A percentile compares a stretch with the other conserved stretches of the same genome.
Evolutionary conservation across 2,888 invertebrate species (phyloP).

Genomic region (Dolomedes plantarius): DNA sequence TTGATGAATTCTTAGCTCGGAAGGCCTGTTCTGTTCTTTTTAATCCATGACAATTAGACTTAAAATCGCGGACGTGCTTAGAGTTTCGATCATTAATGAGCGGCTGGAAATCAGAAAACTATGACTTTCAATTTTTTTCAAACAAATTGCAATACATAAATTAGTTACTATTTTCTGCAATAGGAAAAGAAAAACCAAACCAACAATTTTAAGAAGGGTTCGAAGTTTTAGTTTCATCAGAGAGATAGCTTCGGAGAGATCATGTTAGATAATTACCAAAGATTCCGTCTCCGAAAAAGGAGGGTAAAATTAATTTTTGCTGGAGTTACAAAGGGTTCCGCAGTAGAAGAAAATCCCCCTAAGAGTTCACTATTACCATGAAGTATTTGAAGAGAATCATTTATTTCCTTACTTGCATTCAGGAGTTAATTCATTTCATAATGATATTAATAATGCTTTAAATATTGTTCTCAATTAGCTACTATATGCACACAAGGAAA

Average conservation of each 20-base stretch:
- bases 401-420: no score
- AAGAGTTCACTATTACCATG: no score
- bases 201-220: slow-evolving; percentile 21
- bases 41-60: slow-evolving; percentile 65
- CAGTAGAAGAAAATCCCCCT: no score
- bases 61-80: slow-evolving; percentile 39
- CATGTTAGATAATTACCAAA: slow-evolving; percentile 33
- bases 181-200: slow-evolving; percentile 15
- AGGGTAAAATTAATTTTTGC: no score
- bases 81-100: slow-evolving; percentile 47
- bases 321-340: no score
- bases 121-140: slow-evolving; percentile 17
- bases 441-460: no score
- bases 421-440: no score
- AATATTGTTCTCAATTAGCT: no score
- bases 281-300: slow-evolving; percentile 18
- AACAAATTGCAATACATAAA: slow-evolving; percentile 26
- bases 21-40: slow-evolving; percentile 30
- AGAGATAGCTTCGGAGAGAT: slow-evolving; percentile 11
- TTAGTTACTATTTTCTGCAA: neutral
- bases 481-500: no score
- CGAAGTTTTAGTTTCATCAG: slow-evolving; percentile 35
- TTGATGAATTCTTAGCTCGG: slow-evolving; percentile 22
- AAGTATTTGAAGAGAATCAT: no score
- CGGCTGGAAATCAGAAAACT: slow-evolving; percentile 12